Evolutionary conservation across 2,113 vertebrate species (phyloP), one percentile per base, ranked within the genome.

Genomic region (Manacus vitellinus): DNA sequence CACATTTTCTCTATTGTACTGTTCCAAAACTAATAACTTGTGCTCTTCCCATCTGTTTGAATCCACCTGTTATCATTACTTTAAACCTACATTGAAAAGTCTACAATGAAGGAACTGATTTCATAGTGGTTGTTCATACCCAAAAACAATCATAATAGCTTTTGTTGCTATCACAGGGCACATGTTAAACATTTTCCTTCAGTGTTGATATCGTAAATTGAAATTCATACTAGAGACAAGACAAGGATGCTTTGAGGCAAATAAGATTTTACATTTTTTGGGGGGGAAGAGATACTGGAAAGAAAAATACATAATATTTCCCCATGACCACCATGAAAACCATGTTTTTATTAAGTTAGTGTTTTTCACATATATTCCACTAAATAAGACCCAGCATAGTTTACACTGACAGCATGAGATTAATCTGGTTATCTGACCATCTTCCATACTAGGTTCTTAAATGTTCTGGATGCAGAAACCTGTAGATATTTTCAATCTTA

Each of bases 41-140:
- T 66, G 35, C 41, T 95, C 62, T 91, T 92, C 77, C 93, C 89
- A 91, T 96, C 95, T 97, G 94, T 88, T 93, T 68, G 30, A 76
- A 88, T 84, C 82, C 88, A 96, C 85, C 79, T 95, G 85, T 77
- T 94, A 79, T 54, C 70, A 82, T 85, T 88, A 88, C 61, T 94
- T 95, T 83, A 90, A 76, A 93, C 7, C 25, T 61, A 41, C 6
- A 63, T 7, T 68, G 39, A 68, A 91, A 92, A 77, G 6, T 55
- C 61, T 92, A 19, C 0, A 0, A 18, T 46, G 70, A 78, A 87
- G 44, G 41, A 85, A 68, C 8, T 9, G 39, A 84, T 73, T 76
- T 84, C 43, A 37, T 24, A 43, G 16, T 70, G 6, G 37, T 46
- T 70, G n/a, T 37, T 85, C 67, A 77, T 76, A 55, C 4, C 6